Evolutionary conservation across 2,888 invertebrate genomes (phyloP).

Genomic region (Heliconius sara): DNA sequence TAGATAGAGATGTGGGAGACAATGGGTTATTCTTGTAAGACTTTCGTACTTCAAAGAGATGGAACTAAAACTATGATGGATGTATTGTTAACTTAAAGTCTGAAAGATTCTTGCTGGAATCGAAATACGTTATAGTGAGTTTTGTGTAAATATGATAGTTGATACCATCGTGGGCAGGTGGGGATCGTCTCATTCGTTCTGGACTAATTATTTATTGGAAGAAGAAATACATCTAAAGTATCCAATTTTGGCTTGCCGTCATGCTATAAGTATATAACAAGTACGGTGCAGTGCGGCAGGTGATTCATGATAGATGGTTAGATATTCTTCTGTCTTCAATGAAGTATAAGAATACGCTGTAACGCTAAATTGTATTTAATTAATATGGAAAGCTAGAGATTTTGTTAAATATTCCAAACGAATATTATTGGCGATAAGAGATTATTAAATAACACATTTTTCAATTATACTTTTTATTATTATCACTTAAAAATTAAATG

Average conservation of each 20-base stretch:
- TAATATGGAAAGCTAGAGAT: not conserved
- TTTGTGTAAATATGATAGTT: not conserved
- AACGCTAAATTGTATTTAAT: not conserved
- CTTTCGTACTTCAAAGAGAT: conserved; percentile 26
- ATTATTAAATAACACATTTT: too few species aligned
- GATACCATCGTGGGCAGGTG: not conserved
- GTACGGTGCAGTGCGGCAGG: too few species aligned
- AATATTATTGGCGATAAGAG: too few species aligned
- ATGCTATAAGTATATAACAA: too few species aligned
- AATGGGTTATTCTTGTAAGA: conserved; percentile 32
- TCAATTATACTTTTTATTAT: too few species aligned
- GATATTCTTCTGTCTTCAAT: not conserved
- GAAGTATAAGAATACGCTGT: not conserved
- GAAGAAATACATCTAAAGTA: too few species aligned
- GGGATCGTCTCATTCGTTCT: too few species aligned
- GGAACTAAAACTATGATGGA: conserved; percentile 18
- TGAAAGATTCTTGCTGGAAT: not conserved
- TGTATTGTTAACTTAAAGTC: not conserved
- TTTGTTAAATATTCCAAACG: not conserved
- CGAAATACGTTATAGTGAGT: not conserved
- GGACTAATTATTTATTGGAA: too few species aligned
- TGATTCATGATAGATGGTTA: too few species aligned
- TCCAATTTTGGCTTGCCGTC: too few species aligned
- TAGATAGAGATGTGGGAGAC: conserved; percentile 27
- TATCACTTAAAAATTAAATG: too few species aligned